Conservation (phyloP, 2,888 invertebrate species). For the Rhingia campestris region DNA sequence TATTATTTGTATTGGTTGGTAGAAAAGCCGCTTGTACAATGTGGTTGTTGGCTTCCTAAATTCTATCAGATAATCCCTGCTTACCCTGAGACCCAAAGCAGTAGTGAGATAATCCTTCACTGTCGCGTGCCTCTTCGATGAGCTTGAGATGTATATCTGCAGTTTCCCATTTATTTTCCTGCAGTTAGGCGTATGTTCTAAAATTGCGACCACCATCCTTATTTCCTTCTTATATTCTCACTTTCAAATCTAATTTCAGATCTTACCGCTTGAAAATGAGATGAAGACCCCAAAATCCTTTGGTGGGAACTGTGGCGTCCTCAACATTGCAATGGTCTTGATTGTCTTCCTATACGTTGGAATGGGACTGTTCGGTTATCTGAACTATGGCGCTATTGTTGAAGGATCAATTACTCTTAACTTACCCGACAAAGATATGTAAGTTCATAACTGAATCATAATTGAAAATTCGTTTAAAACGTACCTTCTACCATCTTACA, state of each 20-base stretch:
- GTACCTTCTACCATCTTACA: constrained; percentile 76
- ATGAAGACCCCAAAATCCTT: constrained; percentile 94
- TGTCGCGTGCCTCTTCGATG: no score
- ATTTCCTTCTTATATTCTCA: no score
- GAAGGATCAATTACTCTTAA: constrained; percentile 94
- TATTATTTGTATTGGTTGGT: no score
- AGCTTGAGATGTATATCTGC: no score
- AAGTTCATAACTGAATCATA: constrained; percentile 81
- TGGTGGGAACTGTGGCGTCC: constrained; percentile 90
- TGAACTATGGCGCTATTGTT: constrained; percentile 89
- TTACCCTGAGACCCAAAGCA: no score
- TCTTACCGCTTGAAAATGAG: constrained; percentile 95
- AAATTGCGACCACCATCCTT: no score
- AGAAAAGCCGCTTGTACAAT: no score
- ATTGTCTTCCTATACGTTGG: constrained; percentile 93
- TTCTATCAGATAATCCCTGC: no score
- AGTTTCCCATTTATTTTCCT: no score
- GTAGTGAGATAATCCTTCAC: no score
- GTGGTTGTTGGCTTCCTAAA: no score
- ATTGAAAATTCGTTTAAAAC: background rate
- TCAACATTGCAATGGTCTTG: constrained; percentile 92
- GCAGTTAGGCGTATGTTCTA: no score
- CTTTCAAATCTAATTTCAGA: constrained; percentile 84
- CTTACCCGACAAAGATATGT: constrained; percentile 88
- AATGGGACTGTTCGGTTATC: constrained; percentile 95